A percentile compares a stretch with the other conserved stretches of the same genome.
Evolutionary conservation across 1,140 invertebrate species (phyloP).

Genomic region (Drosophila insularis): DNA sequence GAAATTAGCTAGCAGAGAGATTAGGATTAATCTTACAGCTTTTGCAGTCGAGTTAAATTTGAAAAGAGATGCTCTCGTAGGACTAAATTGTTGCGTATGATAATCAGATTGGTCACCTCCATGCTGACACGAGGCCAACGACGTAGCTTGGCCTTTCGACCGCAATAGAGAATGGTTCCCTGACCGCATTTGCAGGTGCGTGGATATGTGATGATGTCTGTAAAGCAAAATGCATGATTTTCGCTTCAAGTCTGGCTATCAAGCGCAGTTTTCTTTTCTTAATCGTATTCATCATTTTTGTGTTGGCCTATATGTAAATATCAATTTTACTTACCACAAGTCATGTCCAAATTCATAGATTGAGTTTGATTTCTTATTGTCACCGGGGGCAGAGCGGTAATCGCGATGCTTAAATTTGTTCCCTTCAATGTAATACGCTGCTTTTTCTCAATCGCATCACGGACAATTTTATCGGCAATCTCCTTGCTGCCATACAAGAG

Average conservation of each 20-base stretch:
- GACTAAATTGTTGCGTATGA: slow-evolving; percentile 68
- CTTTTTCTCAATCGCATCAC: slow-evolving; percentile 71
- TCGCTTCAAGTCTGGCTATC: no score
- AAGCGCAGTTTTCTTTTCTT: no score
- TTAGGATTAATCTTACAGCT: slow-evolving; percentile 44
- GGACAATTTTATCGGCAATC: slow-evolving; percentile 73
- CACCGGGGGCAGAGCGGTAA: slow-evolving; percentile 30
- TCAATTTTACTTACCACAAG: slow-evolving; percentile 49
- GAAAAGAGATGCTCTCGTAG: slow-evolving; percentile 56
- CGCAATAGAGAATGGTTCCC: slow-evolving; percentile 67
- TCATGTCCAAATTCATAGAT: slow-evolving; percentile 18
- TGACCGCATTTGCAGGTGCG: slow-evolving; percentile 58
- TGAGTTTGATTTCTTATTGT: slow-evolving; percentile 37
- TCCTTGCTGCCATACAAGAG: slow-evolving; percentile 77
- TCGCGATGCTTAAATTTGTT: slow-evolving; percentile 42
- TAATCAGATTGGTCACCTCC: slow-evolving; percentile 70
- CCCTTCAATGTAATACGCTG: slow-evolving; percentile 27
- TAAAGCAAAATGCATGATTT: neutral
- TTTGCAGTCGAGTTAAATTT: slow-evolving; percentile 57
- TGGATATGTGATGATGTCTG: slow-evolving; percentile 77
- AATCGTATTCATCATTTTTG: no score
- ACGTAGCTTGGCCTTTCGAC: slow-evolving; percentile 53
- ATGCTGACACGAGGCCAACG: slow-evolving; percentile 57
- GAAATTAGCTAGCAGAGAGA: neutral
- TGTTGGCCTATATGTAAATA: no score